Base-by-base conservation (phyloP, 2,797 vertebrate species). In the Phataginus tetradactyla region DNA sequence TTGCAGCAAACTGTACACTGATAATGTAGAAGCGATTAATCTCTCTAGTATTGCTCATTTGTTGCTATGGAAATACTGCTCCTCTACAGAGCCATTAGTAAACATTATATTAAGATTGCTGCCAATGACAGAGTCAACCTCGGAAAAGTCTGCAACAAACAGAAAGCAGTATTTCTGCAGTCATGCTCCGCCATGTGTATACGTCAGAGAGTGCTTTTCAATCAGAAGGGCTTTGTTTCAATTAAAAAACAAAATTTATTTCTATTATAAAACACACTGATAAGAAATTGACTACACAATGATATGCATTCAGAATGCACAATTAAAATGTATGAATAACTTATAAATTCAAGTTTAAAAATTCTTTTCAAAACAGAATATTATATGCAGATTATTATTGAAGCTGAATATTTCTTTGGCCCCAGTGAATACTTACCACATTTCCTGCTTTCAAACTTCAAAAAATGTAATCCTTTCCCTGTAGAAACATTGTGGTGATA, bases 61-160 rank as follows among this genome's bases (percentile, higher is more conserved):
- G 98, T 98, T 98, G 98, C 98, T 98, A 98, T 99, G 98, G 98
- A 98, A 98, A 98, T 98, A 37, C 61, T 95, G 34, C 81, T 98
- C 23, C 93, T 98, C 87, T 96, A 66, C 45, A 97, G 97, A 97
- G 94, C 95, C 97, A 98, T 98, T 98, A 98, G 98, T 97, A 98
- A 98, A 97, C 97, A 98, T 78, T 98, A 18, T 79, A 96, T 97
- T 97, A 97, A 96, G 64, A 92, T 96, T 93, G 86, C 84, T 98
- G 96, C 95, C 98, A 98, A 95, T 92, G 97, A 95, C 95, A 98
- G 96, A 98, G 63, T 90, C 97, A 98, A 92, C 42, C 53, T 96
- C 97, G 97, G 94, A 83, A 97, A 98, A 57, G 37, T n/a, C 51
- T 92, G 53, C 49, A 57, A 53, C 92, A 96, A 98, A 98, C 90